These are phyloP conservation scores for Amphipoea oculea DNA, from an alignment of 2,888 invertebrate genomes.

Conservation along the genomic window DNA sequence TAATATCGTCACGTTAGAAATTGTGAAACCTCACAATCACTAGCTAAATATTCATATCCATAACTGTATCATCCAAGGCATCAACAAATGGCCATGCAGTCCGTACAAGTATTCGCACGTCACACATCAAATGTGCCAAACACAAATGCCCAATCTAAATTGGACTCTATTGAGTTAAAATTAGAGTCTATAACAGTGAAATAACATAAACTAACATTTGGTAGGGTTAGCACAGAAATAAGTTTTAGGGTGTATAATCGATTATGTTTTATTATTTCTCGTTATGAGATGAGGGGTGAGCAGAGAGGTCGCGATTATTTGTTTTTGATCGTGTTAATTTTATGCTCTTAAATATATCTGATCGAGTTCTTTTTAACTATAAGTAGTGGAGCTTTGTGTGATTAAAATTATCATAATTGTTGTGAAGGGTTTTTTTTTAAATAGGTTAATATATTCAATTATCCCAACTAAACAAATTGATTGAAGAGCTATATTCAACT, in stretches of 20 bases:
- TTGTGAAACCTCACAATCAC: not conserved
- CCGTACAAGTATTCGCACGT: conserved; percentile 68
- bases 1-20: not conserved
- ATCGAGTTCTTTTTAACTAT: conserved; percentile 52
- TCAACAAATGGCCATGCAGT: conserved; percentile 82
- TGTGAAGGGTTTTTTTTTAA: not conserved
- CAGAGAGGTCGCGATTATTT: conserved; percentile 63
- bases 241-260: conserved; percentile 84
- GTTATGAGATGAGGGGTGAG: conserved; percentile 74
- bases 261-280: conserved; percentile 84
- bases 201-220: conserved; percentile 26
- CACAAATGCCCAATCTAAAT: conserved; percentile 41
- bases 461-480: not conserved
- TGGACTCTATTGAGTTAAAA: conserved; percentile 37
- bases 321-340: conserved; percentile 72
- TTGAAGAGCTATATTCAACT: not conserved
- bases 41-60: conserved; percentile 54
- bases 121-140: conserved; percentile 42
- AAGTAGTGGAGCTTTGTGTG: conserved; percentile 39
- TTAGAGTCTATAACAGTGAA: conserved; percentile 36
- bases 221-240: conserved; percentile 73
- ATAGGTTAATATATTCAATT: not conserved
- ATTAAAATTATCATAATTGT: conserved; percentile 40
- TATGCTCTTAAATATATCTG: conserved; percentile 65
- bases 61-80: conserved; percentile 58